A percentile compares a stretch with the other conserved stretches of the same genome.
phyloP scores from a whole-genome alignment of 2,888 invertebrate genomes.

The Isotomurus palustris region DNA sequence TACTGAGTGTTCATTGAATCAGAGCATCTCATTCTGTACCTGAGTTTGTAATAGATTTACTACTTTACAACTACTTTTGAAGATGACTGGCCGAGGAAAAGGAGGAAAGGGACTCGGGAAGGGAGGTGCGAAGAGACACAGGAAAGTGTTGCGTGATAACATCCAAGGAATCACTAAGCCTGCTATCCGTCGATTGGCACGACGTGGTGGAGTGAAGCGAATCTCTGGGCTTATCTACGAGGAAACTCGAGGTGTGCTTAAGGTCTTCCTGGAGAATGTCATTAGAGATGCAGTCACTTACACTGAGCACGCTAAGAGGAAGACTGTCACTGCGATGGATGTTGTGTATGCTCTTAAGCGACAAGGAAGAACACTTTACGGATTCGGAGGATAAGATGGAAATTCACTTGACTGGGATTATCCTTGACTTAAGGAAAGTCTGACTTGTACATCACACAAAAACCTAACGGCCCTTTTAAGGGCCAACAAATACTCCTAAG shows the following conservation, averaged over 20 bases:
- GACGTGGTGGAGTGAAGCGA: constrained; percentile 56
- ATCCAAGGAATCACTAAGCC: constrained; percentile 54
- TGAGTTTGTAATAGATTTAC: too few species aligned
- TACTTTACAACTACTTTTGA: too few species aligned
- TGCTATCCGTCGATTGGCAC: constrained; percentile 52
- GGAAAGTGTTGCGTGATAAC: constrained; percentile 53
- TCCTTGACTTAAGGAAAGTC: too few species aligned
- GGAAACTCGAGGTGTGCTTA: constrained; percentile 71
- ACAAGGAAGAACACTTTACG: constrained; percentile 75
- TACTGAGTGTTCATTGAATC: too few species aligned
- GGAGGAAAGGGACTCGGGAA: constrained; percentile 54
- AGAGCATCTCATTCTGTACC: too few species aligned
- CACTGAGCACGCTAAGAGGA: constrained; percentile 80
- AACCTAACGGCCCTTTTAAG: constrained; percentile 38
- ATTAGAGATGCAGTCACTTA: constrained; percentile 78
- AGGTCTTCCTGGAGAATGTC: constrained; percentile 77
- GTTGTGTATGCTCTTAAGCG: constrained; percentile 80
- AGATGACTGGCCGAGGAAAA: constrained; percentile 54
- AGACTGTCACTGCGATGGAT: constrained; percentile 84
- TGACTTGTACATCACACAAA: too few species aligned
- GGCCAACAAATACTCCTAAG: constrained; percentile 33
- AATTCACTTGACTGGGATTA: too few species aligned
- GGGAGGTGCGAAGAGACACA: constrained; percentile 56
- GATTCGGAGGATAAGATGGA: constrained; percentile 69
- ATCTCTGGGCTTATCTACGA: constrained; percentile 75